Percentiles rank a stretch among this genome's conserved stretches.
Evolutionary conservation across 37 sponge, comb jelly and placozoan species (phyloP).

Genomic region (Mnemiopsis leidyi): DNA sequence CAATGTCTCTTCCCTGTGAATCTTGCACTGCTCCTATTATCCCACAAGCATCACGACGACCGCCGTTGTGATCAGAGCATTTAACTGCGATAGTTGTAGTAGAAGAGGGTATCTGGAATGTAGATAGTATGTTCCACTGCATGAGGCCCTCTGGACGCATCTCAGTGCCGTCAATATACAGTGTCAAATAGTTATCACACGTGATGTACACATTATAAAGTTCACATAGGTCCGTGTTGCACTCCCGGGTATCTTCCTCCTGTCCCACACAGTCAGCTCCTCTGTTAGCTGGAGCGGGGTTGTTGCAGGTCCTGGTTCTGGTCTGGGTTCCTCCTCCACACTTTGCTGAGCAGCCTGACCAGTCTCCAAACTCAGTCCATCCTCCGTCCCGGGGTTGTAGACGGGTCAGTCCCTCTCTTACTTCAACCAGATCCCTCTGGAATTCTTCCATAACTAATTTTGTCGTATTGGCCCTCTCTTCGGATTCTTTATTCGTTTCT

Average conservation of each 20-base stretch:
- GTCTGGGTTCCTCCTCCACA: background rate
- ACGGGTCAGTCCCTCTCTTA: too few species aligned
- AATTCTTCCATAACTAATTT: too few species aligned
- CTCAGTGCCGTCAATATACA: background rate
- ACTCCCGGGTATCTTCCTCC: background rate
- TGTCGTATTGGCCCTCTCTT: too few species aligned
- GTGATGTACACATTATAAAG: background rate
- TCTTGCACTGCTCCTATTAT: background rate
- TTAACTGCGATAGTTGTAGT: background rate
- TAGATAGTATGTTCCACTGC: background rate
- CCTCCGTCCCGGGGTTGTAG: too few species aligned
- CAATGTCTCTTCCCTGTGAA: background rate
- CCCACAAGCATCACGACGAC: background rate
- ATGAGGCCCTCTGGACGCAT: background rate
- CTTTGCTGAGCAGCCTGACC: background rate
- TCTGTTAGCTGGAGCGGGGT: background rate
- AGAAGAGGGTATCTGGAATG: background rate
- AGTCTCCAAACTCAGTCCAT: background rate
- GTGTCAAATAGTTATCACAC: background rate
- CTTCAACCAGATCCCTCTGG: too few species aligned
- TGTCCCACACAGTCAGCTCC: background rate
- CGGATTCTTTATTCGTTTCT: too few species aligned
- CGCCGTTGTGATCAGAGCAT: background rate
- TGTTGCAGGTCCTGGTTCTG: background rate
- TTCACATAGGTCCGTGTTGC: background rate